phyloP scores from a whole-genome alignment of 2,113 vertebrate species.

The Gasterosteus nipponicus region DNA sequence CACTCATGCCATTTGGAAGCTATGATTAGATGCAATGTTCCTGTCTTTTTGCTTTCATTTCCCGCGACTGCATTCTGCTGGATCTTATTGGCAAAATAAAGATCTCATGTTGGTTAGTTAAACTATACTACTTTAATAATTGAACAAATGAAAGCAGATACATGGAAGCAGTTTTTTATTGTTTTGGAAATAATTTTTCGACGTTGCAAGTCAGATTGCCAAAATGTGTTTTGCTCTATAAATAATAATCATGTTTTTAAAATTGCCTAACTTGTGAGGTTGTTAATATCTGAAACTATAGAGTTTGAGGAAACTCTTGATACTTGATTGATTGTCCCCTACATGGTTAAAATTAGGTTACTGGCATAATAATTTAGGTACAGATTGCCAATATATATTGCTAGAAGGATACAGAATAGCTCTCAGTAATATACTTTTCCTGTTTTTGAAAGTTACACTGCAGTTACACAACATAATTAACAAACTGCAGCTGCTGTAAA shows the following conservation, averaged over 20 bases:
- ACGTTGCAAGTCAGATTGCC: conserved; percentile 18
- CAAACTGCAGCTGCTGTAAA: neutral
- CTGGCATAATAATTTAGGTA: conserved; percentile 9
- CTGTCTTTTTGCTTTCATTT: conserved; percentile 9
- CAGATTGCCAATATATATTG: conserved; percentile 10
- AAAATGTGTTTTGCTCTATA: conserved; percentile 8
- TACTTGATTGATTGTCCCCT: conserved; percentile 10
- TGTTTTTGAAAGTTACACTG: neutral
- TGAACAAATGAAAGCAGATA: conserved; percentile 17
- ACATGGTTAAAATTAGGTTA: conserved; percentile 22
- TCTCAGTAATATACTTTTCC: neutral
- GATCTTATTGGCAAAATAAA: conserved; percentile 3
- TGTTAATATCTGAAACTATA: conserved; percentile 15
- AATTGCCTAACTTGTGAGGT: conserved; percentile 17
- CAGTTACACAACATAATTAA: neutral
- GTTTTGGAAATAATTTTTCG: conserved; percentile 13
- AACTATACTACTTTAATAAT: neutral
- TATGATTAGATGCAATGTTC: neutral
- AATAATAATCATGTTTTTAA: conserved; percentile 30
- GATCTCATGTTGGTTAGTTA: neutral
- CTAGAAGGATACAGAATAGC: neutral
- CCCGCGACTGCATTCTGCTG: neutral
- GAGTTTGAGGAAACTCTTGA: conserved; percentile 4
- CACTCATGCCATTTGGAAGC: neutral
- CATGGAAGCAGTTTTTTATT: conserved; percentile 40